Evolutionary conservation across 2,113 vertebrate species (phyloP).

Genomic region (Salminus brasiliensis): DNA sequence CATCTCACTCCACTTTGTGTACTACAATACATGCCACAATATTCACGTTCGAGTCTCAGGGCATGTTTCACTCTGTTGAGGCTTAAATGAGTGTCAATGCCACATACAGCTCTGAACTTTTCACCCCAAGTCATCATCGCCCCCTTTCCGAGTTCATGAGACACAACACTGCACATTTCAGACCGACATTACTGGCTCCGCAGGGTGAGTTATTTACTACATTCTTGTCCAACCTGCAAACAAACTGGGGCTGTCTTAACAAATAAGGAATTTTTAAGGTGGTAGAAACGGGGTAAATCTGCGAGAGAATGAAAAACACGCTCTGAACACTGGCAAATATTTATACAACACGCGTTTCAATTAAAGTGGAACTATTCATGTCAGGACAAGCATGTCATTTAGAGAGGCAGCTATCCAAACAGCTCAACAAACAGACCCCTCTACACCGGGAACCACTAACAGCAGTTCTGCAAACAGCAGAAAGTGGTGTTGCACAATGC

Average conservation of each 20-base stretch:
- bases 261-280: neutral
- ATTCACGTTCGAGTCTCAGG: no score
- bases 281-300: neutral
- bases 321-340: neutral
- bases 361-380: neutral
- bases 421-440: neutral
- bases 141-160: neutral
- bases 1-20: no score
- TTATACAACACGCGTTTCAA: neutral
- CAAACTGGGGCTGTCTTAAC: neutral
- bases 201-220: neutral
- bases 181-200: neutral
- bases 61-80: no score
- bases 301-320: neutral
- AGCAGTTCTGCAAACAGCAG: neutral
- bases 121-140: neutral
- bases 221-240: neutral
- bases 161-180: neutral
- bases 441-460: neutral
- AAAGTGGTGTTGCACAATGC: neutral
- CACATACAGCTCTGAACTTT: neutral
- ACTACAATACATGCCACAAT: no score
- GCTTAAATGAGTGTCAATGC: neutral
- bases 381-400: neutral
- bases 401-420: neutral